Evolutionary conservation across 2,888 invertebrate species (phyloP).

Genomic region (Napeogenes inachia): DNA sequence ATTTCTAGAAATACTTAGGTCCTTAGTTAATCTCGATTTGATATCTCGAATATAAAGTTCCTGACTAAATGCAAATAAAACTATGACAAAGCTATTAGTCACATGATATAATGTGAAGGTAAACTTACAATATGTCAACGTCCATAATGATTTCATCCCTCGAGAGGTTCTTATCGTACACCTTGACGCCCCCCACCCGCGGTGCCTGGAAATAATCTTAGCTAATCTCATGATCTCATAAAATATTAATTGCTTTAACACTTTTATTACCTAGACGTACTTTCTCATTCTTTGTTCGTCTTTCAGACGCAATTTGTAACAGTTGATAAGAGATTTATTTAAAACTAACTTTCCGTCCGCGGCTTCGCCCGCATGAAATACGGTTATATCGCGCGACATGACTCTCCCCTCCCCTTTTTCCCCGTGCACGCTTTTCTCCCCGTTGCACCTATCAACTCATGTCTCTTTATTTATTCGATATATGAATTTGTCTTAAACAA

Average conservation of each 20-base stretch:
- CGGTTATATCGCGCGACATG: too few relatives aligned
- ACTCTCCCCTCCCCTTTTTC: too few relatives aligned
- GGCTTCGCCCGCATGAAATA: too few relatives aligned
- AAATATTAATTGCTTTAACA: background rate
- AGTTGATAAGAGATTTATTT: too few relatives aligned
- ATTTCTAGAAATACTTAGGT: background rate
- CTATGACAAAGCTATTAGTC: conserved; percentile 14
- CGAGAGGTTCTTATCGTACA: conserved; percentile 95
- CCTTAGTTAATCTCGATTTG: background rate
- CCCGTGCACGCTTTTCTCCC: too few relatives aligned
- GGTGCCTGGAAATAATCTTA: conserved; percentile 83
- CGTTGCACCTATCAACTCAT: too few relatives aligned
- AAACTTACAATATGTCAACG: conserved; percentile 92
- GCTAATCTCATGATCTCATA: background rate
- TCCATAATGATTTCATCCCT: conserved; percentile 98
- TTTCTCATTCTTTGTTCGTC: too few relatives aligned
- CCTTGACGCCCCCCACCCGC: conserved; percentile 95
- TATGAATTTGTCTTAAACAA: too few relatives aligned
- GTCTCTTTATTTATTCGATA: too few relatives aligned
- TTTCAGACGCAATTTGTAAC: too few relatives aligned
- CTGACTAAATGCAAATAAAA: conserved; percentile 2
- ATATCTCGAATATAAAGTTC: background rate
- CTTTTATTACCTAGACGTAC: too few relatives aligned
- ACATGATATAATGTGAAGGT: background rate
- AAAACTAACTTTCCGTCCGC: too few relatives aligned